Evolutionary conservation across 2,888 invertebrate species (phyloP).

Genomic region (Hirtodrosophila alboralis): DNA sequence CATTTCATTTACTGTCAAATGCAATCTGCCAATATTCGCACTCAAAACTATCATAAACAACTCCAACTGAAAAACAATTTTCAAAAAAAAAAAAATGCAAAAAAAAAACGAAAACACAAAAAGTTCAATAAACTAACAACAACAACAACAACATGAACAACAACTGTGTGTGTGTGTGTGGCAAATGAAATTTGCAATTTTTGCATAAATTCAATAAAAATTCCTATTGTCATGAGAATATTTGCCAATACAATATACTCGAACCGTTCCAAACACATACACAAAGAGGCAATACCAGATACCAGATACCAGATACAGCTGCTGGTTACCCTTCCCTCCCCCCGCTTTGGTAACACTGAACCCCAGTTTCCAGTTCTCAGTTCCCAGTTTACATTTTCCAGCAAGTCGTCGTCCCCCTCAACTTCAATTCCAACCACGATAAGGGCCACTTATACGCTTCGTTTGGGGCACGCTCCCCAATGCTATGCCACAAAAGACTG

Average conservation of each 20-base stretch:
- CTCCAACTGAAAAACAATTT: constrained; percentile 15
- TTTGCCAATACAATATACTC: constrained; percentile 71
- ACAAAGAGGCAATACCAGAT: constrained; percentile 6
- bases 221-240: constrained; percentile 78
- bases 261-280: constrained; percentile 6
- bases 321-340: background rate
- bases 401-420: constrained; percentile 1
- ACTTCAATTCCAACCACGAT: constrained; percentile 48
- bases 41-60: constrained; percentile 37
- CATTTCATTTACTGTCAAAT: constrained; percentile 45
- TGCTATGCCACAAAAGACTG: constrained; percentile 66
- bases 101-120: no score
- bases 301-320: constrained; percentile 3
- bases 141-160: constrained; percentile 21
- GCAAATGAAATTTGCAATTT: constrained; percentile 76
- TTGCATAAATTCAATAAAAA: constrained; percentile 80
- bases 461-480: constrained; percentile 46
- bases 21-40: constrained; percentile 22
- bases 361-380: background rate
- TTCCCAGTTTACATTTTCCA: background rate
- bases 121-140: constrained; percentile 1
- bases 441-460: constrained; percentile 79
- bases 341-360: constrained; percentile 1
- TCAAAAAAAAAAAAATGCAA: constrained; percentile 4
- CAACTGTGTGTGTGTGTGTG: no score